Base-by-base conservation (phyloP, 2,888 invertebrate genomes). In the Noctua janthina region DNA sequence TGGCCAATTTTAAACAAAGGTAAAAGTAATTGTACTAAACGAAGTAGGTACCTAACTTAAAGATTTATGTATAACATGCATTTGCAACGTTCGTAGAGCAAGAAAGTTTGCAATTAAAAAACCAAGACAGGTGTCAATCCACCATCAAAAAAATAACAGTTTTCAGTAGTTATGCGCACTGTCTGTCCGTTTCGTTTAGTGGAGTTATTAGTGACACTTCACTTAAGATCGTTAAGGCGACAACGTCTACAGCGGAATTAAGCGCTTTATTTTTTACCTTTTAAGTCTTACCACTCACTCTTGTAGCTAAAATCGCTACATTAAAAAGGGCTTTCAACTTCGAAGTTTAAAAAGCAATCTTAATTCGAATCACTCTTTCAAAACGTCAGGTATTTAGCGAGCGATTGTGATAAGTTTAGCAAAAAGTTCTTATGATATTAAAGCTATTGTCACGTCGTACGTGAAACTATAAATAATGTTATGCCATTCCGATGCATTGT, bases 161-260 rank as follows among this genome's bases (percentile, higher is more conserved):
- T 83, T 89, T 87, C 82, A 86, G 87, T 87, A 83, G 84, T 80
- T 86, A 81, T 74, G 76, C 74, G 76, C 73, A 77, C 62, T 80
- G 78, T 79, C 83, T 83, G 82, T 79, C 43, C 66, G 68, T 82
- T 80, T 76, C 74, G 83, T 83, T 84, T 81, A 82, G 73, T 54
- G 43, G 71, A 84, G 71, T 83, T 84, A 82, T 87, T 85, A 90
- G 84, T 84, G 87, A 90, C 83, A 90, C 80, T 86, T 79, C 82
- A 89, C 87, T 89, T 88, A 90, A 88, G 85, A 87, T 86, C 76
- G 79, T 83, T 89, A 83, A 84, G 85, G 82, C 82, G 83, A 82
- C 86, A 84, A 88, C 83, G 79, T 84, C 69, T 74, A 70, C 78
- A 51, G 69, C 66, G 46, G 43, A 56, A 74, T 74, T 77, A 77